phyloP scores from a whole-genome alignment of 2,888 invertebrate genomes.

The Caenorhabditis virilis region DNA sequence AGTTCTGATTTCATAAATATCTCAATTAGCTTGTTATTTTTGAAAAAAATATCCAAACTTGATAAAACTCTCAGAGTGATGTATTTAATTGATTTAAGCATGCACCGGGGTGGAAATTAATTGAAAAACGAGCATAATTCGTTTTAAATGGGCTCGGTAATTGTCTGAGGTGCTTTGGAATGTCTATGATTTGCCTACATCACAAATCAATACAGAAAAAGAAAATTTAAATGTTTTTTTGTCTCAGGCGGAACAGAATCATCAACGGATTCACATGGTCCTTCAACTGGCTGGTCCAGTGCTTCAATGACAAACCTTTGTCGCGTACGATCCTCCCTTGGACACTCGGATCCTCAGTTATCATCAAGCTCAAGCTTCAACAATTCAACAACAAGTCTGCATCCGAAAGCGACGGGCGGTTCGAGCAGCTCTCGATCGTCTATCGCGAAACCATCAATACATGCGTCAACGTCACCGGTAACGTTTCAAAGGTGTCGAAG shows the following conservation, averaged over 20 bases:
- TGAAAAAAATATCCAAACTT: too few species aligned
- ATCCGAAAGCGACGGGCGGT: constrained; percentile 11
- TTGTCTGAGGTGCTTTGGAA: too few species aligned
- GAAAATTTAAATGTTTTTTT: too few species aligned
- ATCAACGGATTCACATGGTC: neutral
- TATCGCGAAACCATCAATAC: constrained; percentile 39
- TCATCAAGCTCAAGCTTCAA: constrained; percentile 32
- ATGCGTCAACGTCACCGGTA: constrained; percentile 55
- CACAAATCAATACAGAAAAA: too few species aligned
- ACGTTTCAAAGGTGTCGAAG: constrained; percentile 48
- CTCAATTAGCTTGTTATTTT: too few species aligned
- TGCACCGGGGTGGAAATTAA: too few species aligned
- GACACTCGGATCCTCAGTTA: constrained; percentile 67
- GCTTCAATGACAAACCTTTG: constrained; percentile 50
- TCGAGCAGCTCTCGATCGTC: constrained; percentile 26
- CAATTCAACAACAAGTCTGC: constrained; percentile 21
- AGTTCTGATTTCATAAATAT: too few species aligned
- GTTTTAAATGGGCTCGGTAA: too few species aligned
- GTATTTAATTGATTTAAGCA: too few species aligned
- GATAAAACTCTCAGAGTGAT: too few species aligned
- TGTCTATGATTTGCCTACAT: too few species aligned
- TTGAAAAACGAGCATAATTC: too few species aligned
- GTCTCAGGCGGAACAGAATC: neutral
- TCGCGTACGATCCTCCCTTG: constrained; percentile 57
- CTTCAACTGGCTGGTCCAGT: constrained; percentile 37